Evolutionary conservation across 1,140 invertebrate genomes (phyloP), one percentile per base, ranked within the genome.

Genomic region (Pissodes strobi): DNA sequence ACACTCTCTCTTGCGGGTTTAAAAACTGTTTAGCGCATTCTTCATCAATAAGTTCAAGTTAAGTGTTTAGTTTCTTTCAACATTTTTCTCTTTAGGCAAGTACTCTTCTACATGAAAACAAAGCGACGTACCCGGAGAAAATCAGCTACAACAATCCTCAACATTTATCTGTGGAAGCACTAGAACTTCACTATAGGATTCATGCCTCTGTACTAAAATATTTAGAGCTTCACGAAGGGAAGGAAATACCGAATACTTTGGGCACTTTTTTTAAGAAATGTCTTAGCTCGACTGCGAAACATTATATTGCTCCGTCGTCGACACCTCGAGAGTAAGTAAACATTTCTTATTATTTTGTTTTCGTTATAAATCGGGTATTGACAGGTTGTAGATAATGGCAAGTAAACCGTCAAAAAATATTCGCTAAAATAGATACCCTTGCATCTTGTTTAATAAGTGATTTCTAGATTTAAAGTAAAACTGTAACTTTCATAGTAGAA

Each of bases 131-230:
- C 82, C 94, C 94, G 0, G 82, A 84, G 18, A 91, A 90, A 81
- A 94, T 97, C 46, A 88, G 85, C 56, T 95, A 94, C 73, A 90
- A 88, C 70, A 87, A 84, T 77, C 90, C 94, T 0, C 88, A 91
- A 61, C 85, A 90, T 76, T 81, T 93, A 22, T 86, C 93, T 2
- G 86, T 97, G n/a, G 94, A 97, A 82, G 90, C 93, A 0, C 78
- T 97, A 15, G 95, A 97, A 79, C 85, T 91, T 5, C 88, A 90
- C 74, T 91, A 91, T 75, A 81, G 90, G 69, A 88, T 93, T 38
- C 92, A 97, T 77, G 88, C 91, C 0, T 88, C 88, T 38, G 90
- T 93, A 72, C 79, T 97, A 2, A 97, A 96, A 77, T 90, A 88
- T 76, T 79, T 96, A 25, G 87, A 94, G 72, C 85, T 87, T 63